A percentile compares a stretch with the other conserved stretches of the same genome.
Evolutionary conservation across 2,888 invertebrate species (phyloP).

Genomic region (Agrochola lychnidis): DNA sequence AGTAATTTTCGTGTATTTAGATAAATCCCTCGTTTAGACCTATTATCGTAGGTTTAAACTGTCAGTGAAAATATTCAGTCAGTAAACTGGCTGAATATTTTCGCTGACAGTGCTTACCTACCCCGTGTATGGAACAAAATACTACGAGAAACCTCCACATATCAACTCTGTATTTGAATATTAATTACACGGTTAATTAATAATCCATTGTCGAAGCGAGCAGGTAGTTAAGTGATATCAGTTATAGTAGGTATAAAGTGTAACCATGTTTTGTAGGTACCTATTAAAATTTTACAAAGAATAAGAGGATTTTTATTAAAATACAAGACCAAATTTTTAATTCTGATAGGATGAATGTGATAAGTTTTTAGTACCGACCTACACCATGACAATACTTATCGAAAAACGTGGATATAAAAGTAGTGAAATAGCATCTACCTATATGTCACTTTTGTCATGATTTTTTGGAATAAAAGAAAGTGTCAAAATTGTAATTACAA

Average conservation of each 20-base stretch:
- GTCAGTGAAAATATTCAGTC: not conserved
- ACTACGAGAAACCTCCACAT: constrained; percentile 1
- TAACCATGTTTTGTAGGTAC: not conserved
- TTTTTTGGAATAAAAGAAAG: not conserved
- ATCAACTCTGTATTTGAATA: constrained; percentile 17
- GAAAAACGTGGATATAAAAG: not conserved
- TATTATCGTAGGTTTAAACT: no score
- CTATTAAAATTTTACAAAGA: not conserved
- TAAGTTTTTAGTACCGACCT: not conserved
- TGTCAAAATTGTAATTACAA: not conserved
- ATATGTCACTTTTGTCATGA: not conserved
- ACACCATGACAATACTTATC: not conserved
- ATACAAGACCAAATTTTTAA: no score
- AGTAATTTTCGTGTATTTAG: no score
- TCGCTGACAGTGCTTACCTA: not conserved
- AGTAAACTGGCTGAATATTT: not conserved
- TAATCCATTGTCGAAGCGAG: constrained; percentile 21
- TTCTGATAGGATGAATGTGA: not conserved
- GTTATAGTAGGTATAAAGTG: not conserved
- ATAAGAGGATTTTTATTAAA: no score
- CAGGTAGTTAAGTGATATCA: constrained; percentile 20
- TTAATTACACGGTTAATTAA: constrained; percentile 41
- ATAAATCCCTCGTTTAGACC: no score
- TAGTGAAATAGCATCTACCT: no score
- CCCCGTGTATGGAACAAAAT: constrained; percentile 5